Evolutionary conservation across 1,140 invertebrate species (phyloP).

Genomic region (Brachionus rotundiformis): DNA sequence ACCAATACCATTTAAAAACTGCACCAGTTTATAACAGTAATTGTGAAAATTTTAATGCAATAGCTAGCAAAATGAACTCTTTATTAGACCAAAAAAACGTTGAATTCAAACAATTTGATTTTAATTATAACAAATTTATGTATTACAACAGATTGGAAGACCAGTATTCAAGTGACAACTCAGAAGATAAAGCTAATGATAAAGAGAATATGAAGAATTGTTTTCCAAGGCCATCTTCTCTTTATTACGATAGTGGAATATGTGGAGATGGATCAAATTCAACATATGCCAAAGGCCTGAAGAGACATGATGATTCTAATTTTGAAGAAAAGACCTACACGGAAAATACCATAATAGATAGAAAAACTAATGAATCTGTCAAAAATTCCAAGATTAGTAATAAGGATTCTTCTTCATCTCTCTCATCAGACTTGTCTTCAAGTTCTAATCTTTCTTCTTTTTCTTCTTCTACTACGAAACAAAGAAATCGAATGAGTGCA

Average conservation of each 20-base stretch:
- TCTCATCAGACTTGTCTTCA: background rate
- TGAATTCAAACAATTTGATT: background rate
- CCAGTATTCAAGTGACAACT: slow-evolving; percentile 27
- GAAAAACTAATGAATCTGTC: background rate
- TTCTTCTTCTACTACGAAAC: background rate
- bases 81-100: background rate
- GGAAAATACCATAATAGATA: background rate
- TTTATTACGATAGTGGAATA: slow-evolving; percentile 49
- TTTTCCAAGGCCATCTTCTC: slow-evolving; percentile 9
- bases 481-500: background rate
- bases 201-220: background rate
- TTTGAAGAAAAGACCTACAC: background rate
- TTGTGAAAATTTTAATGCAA: background rate
- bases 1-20: background rate
- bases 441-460: slow-evolving; percentile 3
- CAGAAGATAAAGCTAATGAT: background rate
- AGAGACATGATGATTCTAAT: background rate
- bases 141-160: slow-evolving; percentile 15
- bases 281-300: background rate
- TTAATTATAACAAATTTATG: slow-evolving; percentile 14
- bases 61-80: slow-evolving; percentile 1
- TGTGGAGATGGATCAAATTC: slow-evolving; percentile 28
- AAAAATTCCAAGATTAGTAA: background rate
- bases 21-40: background rate
- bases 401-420: background rate